phyloP scores from a whole-genome alignment of 1,140 invertebrate genomes.

The Monomorium pharaonis region DNA sequence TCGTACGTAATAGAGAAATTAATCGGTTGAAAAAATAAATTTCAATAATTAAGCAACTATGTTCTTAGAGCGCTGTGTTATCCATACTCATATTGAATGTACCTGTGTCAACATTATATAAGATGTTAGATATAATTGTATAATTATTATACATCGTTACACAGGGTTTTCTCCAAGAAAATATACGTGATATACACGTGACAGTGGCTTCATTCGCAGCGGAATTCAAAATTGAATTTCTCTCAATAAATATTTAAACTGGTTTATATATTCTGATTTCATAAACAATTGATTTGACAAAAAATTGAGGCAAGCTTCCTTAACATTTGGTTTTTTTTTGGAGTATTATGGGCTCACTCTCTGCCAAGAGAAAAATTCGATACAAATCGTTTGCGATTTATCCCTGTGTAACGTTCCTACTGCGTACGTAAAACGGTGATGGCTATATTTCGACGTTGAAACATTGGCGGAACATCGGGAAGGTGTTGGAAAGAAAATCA shows the following conservation, averaged over 20 bases:
- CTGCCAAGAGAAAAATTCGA: neutral
- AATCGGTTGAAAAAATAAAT: neutral
- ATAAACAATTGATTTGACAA: conserved; percentile 3
- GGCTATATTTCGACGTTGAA: conserved; percentile 36
- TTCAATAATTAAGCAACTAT: conserved; percentile 15
- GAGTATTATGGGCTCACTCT: neutral
- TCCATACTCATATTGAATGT: conserved; percentile 40
- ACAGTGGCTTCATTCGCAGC: no score
- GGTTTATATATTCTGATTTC: neutral
- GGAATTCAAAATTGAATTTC: neutral
- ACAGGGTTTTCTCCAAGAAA: neutral
- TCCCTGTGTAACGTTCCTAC: neutral
- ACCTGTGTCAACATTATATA: conserved; percentile 39
- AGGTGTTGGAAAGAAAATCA: conserved; percentile 44
- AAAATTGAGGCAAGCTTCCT: neutral
- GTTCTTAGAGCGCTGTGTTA: conserved; percentile 13
- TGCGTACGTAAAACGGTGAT: neutral
- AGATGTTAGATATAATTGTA: conserved; percentile 45
- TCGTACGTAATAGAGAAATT: conserved; percentile 17
- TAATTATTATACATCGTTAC: conserved; percentile 5
- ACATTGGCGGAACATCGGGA: neutral
- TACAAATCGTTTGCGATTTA: conserved; percentile 3
- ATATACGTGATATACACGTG: no score
- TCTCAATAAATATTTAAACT: neutral
- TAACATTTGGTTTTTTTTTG: neutral